These are phyloP conservation scores for Schizotus pectinicornis DNA, from an alignment of 2,888 invertebrate genomes.

Conservation along the genomic window DNA sequence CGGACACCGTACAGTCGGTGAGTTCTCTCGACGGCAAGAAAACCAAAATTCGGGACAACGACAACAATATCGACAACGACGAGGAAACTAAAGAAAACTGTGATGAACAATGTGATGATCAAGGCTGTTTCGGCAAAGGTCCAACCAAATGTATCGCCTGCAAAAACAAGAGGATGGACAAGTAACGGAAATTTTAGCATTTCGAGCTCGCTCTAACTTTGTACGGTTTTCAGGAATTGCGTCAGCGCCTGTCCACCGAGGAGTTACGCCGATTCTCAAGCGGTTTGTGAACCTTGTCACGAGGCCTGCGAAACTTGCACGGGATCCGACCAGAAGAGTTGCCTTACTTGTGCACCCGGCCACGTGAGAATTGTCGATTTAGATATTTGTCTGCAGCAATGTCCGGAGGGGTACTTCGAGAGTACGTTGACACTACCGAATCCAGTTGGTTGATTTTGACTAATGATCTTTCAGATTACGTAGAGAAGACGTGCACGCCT, in stretches of 20 bases:
- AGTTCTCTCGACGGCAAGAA: constrained; percentile 74
- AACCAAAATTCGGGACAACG: constrained; percentile 60
- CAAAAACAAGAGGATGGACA: constrained; percentile 80
- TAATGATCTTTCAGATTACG: constrained; percentile 47
- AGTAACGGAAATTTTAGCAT: constrained; percentile 60
- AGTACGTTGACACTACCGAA: constrained; percentile 61
- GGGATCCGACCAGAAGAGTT: constrained; percentile 86
- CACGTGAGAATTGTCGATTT: constrained; percentile 84
- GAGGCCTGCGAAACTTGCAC: constrained; percentile 90
- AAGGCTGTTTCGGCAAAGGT: constrained; percentile 86
- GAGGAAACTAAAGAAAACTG: constrained; percentile 65
- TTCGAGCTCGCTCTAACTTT: neutral
- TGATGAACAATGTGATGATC: constrained; percentile 83
- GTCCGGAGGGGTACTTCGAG: constrained; percentile 89
- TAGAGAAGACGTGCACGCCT: constrained; percentile 77
- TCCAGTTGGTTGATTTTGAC: neutral
- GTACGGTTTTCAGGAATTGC: constrained; percentile 69
- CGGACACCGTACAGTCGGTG: constrained; percentile 77
- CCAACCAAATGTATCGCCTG: constrained; percentile 85
- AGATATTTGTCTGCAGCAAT: constrained; percentile 85
- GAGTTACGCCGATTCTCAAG: constrained; percentile 81
- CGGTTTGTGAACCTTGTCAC: constrained; percentile 85
- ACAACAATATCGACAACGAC: constrained; percentile 42
- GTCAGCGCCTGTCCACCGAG: constrained; percentile 85
- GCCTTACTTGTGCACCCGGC: constrained; percentile 82